Percentiles rank a stretch among this genome's conserved stretches.
Evolutionary conservation across 2,797 vertebrate species (phyloP).

Genomic region (Liasis olivaceus): DNA sequence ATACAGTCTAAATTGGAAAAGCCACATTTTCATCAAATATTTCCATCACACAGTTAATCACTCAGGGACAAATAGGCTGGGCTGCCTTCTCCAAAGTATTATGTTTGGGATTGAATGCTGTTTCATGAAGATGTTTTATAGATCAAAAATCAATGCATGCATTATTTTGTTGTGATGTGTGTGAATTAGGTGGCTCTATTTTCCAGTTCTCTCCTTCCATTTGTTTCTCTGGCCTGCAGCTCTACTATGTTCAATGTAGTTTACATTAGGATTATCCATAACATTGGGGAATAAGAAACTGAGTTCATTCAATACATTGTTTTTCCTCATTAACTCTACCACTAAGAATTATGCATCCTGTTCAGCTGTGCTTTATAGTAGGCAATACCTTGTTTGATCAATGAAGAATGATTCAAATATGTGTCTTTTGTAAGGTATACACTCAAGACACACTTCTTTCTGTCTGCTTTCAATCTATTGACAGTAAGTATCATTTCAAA

Average conservation of each 20-base stretch:
- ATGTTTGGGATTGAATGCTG: neutral
- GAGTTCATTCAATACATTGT: neutral
- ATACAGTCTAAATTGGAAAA: neutral
- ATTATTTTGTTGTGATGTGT: neutral
- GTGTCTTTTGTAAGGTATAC: neutral
- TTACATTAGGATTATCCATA: neutral
- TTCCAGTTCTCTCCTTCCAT: neutral
- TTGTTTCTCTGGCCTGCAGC: neutral
- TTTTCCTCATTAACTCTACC: neutral
- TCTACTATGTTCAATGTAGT: neutral
- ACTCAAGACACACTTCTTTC: neutral
- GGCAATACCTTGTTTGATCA: neutral
- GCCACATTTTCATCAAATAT: neutral
- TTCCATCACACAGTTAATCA: neutral
- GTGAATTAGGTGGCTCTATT: neutral
- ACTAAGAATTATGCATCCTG: neutral
- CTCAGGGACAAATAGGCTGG: neutral
- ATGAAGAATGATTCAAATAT: neutral
- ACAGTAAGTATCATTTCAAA: neutral
- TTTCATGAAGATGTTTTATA: neutral
- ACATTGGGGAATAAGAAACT: neutral
- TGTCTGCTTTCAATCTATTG: neutral
- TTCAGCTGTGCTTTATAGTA: neutral
- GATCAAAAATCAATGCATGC: neutral
- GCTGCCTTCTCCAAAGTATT: neutral